phyloP scores from a whole-genome alignment of 2,888 invertebrate species.

The Gortyna flavago region DNA sequence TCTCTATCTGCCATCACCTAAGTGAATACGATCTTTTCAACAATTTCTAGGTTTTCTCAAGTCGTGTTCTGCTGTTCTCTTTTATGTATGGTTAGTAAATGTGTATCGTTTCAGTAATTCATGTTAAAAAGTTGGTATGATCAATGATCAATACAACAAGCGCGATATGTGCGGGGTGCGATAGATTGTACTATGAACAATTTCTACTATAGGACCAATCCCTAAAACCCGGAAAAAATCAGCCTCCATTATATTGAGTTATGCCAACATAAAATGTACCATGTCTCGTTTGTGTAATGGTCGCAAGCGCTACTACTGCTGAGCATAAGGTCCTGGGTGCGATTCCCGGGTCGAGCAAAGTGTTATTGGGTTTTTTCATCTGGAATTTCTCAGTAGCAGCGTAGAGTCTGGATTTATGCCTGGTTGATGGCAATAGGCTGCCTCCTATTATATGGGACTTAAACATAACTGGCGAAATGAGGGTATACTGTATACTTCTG shows the following conservation, averaged over 20 bases:
- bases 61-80: too few species aligned
- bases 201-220: neutral
- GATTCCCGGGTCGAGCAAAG: neutral
- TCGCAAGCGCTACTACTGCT: neutral
- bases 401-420: too few species aligned
- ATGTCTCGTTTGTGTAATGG: too few species aligned
- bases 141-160: neutral
- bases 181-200: neutral
- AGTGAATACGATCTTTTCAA: neutral
- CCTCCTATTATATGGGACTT: too few species aligned
- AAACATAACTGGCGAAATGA: too few species aligned
- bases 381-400: too few species aligned
- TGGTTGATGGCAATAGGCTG: too few species aligned
- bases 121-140: neutral
- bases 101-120: neutral
- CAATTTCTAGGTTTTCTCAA: neutral
- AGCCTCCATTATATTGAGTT: neutral
- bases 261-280: neutral
- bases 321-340: neutral
- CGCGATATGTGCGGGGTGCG: too few species aligned
- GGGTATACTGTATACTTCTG: too few species aligned
- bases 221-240: neutral
- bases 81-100: too few species aligned
- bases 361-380: too few species aligned
- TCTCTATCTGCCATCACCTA: neutral